Evolutionary conservation across 2,888 invertebrate genomes (phyloP).

Genomic region (Pedicia rivosa): DNA sequence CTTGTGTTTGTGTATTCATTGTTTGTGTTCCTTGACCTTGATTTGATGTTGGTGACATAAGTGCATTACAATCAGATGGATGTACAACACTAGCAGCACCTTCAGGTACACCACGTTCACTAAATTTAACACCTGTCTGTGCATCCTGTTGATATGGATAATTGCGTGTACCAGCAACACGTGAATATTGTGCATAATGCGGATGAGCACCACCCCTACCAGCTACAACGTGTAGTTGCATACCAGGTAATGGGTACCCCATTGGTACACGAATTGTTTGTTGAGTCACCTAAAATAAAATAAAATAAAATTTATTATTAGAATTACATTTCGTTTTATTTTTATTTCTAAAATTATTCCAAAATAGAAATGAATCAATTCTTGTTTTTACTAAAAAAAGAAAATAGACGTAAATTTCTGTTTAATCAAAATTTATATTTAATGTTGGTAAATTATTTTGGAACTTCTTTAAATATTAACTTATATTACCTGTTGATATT

Average conservation of each 20-base stretch:
- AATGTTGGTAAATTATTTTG: slow-evolving; percentile 12
- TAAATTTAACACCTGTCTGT: slow-evolving; percentile 22
- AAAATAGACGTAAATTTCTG: background rate
- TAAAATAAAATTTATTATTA: slow-evolving; percentile 5
- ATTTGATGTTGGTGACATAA: slow-evolving; percentile 32
- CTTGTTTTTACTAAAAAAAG: slow-evolving; percentile 7
- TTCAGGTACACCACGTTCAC: slow-evolving; percentile 56
- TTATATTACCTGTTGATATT: slow-evolving; percentile 28
- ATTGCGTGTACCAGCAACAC: slow-evolving; percentile 2
- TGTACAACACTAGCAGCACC: slow-evolving; percentile 46
- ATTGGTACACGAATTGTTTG: slow-evolving; percentile 34
- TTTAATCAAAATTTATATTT: too few species aligned
- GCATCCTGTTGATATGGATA: slow-evolving; percentile 22
- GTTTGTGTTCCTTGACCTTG: slow-evolving; percentile 22
- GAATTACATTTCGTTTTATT: slow-evolving; percentile 9
- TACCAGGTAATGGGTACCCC: slow-evolving; percentile 32
- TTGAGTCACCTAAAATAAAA: slow-evolving; percentile 26
- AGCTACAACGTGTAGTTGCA: slow-evolving; percentile 32
- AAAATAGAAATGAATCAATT: too few species aligned
- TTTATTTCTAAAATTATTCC: background rate
- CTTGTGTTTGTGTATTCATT: too few species aligned
- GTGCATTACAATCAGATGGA: slow-evolving; percentile 24
- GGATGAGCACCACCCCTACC: slow-evolving; percentile 24
- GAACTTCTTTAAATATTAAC: slow-evolving; percentile 8
- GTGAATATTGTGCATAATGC: slow-evolving; percentile 19